Base-by-base conservation (phyloP, 1,140 invertebrate genomes). In the Phthorimaea operculella region DNA sequence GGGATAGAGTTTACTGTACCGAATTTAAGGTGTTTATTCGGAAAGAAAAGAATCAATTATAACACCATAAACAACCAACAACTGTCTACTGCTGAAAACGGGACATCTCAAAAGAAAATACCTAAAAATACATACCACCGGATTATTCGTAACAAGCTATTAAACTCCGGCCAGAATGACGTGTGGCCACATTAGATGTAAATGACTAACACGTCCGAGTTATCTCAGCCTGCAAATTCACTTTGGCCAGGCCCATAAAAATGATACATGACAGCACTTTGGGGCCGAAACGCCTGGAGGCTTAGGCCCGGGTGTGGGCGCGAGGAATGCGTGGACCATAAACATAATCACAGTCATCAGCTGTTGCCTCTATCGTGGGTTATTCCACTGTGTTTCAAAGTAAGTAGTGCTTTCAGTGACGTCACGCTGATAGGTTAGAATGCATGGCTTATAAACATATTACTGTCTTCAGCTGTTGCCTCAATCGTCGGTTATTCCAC, bases 171-270 rank as follows among this genome's bases (percentile, higher is more conserved):
- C 44, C 6, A 47, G 16, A 47, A 47, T 47, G n/a, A 16, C 44
- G 11, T 17, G 44, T 47, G 44, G 44, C 48, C 48, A 50, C 48
- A 50, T 50, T 50, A 50, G 48, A 68, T 67, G 67, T 68, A 72
- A 72, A 74, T 62, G 66, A 68, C 67, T 73, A 72, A 78, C 74
- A 74, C 70, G 67, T 74, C 63, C 68, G 63, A 72, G 66, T 82
- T 79, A 82, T 79, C 76, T 75, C 57, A 57, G 64, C 63, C 76
- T 74, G 70, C 78, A 81, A 83, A 83, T 83, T 83, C 80, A 83
- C 78, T 83, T 83, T 81, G 64, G 70, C 71, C 63, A 51, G 57
- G 57, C 68, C 71, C 59, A 76, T 83, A 83, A 83, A 83, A 83
- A 80, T 81, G 80, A 83, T 79, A 83, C 73, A 83, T 83, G 55